Conservation (phyloP, 2,888 invertebrate species). For the Brachycybe producta region DNA sequence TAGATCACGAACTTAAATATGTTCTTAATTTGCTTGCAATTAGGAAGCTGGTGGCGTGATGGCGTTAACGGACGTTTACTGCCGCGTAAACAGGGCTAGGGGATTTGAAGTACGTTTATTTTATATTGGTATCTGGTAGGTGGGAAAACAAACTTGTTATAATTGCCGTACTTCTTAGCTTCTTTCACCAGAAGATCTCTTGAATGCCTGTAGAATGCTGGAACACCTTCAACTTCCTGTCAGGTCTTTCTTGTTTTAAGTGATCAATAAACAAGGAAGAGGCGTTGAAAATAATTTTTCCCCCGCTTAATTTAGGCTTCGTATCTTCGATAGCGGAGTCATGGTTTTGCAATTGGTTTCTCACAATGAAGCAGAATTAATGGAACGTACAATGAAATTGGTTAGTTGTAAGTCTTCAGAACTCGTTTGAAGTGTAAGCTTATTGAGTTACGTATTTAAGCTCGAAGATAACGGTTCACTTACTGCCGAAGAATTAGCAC, state of each 20-base stretch:
- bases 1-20: background rate
- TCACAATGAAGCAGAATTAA: conserved; percentile 37
- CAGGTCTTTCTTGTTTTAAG: conserved; percentile 18
- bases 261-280: background rate
- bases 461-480: conserved; percentile 48
- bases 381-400: conserved; percentile 31
- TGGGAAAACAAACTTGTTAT: background rate
- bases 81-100: conserved; percentile 88
- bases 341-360: conserved; percentile 75
- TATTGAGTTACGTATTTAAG: conserved; percentile 27
- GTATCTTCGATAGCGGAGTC: conserved; percentile 87
- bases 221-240: conserved; percentile 33
- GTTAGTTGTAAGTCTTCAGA: conserved; percentile 26
- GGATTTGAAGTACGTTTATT: conserved; percentile 55
- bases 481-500: conserved; percentile 77
- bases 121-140: background rate
- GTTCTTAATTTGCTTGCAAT: conserved; percentile 11
- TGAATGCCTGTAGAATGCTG: conserved; percentile 73
- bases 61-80: conserved; percentile 92
- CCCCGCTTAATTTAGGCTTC: conserved; percentile 63
- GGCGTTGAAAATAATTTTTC: conserved; percentile 30
- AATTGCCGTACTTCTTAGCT: conserved; percentile 37
- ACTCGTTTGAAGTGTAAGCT: no score
- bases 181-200: conserved; percentile 89
- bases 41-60: conserved; percentile 90